A percentile compares a stretch with the other conserved stretches of the same genome.
Conservation (phyloP, 2,888 invertebrate genomes). For the Parasteatoda lunata region DNA sequence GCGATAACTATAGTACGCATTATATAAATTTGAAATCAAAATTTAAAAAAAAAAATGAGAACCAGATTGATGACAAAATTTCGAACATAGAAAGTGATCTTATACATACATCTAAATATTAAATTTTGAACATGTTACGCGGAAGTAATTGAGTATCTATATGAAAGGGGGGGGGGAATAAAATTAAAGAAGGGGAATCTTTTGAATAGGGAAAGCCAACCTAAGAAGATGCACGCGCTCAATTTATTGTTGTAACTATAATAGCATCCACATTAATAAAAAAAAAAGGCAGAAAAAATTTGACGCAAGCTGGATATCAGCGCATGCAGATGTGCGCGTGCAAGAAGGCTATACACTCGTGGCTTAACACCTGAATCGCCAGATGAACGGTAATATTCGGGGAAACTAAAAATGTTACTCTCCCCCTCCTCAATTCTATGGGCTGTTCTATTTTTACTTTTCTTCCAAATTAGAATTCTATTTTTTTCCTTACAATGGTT, state of each 20-base stretch:
- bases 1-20: no score
- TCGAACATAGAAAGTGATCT: no score
- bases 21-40: no score
- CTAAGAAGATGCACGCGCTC: conserved; percentile 2
- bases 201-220: neutral
- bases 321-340: conserved; percentile 58
- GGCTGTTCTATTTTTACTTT: conserved; percentile 5
- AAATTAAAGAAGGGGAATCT: no score
- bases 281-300: conserved; percentile 2
- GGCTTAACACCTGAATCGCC: conserved; percentile 56
- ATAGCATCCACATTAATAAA: conserved; percentile 6
- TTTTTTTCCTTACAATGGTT: conserved; percentile 6
- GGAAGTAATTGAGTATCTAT: neutral
- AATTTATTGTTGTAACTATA: conserved; percentile 22
- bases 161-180: no score
- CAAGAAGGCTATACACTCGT: conserved; percentile 29
- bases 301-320: neutral
- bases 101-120: no score
- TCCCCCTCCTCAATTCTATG: conserved; percentile 16
- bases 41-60: no score
- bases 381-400: conserved; percentile 12
- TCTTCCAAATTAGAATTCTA: conserved; percentile 12
- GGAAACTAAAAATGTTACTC: conserved; percentile 38
- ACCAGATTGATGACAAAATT: no score
- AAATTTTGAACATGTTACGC: neutral